phyloP scores from a whole-genome alignment of 2,113 vertebrate species.

The Lethenteron camtschaticum region DNA sequence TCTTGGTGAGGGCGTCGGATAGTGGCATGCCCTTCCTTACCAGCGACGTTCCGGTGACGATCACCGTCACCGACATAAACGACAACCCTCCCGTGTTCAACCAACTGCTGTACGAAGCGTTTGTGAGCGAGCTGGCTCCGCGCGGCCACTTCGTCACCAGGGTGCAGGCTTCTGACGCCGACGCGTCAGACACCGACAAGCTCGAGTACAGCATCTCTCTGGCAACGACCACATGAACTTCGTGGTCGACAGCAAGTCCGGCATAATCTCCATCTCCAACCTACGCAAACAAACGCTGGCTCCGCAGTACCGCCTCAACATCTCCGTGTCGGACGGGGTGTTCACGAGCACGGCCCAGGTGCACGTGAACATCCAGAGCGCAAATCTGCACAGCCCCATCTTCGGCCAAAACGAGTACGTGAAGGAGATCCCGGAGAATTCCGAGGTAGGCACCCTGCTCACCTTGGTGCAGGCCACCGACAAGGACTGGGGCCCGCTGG shows the following conservation, averaged over 20 bases:
- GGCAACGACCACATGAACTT: constrained; percentile 77
- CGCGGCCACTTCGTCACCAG: constrained; percentile 65
- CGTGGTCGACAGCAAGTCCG: constrained; percentile 43
- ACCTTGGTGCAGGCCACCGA: constrained; percentile 49
- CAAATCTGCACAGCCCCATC: constrained; percentile 62
- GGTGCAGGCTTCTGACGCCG: constrained; percentile 65
- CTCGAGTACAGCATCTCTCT: constrained; percentile 62
- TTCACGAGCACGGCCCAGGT: constrained; percentile 62
- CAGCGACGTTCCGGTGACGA: constrained; percentile 32
- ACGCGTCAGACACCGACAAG: constrained; percentile 38
- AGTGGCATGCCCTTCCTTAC: constrained; percentile 64
- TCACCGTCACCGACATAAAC: constrained; percentile 62
- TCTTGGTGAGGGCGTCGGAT: constrained; percentile 50
- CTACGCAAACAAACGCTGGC: constrained; percentile 37
- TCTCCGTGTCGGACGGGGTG: constrained; percentile 78
- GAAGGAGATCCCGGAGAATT: constrained; percentile 70
- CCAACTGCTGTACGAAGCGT: constrained; percentile 44
- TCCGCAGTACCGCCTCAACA: constrained; percentile 39
- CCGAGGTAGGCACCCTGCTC: constrained; percentile 47
- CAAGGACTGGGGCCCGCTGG: constrained; percentile 49
- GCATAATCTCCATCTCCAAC: constrained; percentile 51
- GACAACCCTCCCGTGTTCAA: constrained; percentile 68
- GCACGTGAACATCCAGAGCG: constrained; percentile 37
- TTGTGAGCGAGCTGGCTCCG: constrained; percentile 47
- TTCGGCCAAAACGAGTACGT: constrained; percentile 68